Evolutionary conservation across 2,113 vertebrate genomes (phyloP), one percentile per base, ranked within the genome.

Genomic region (Paedocypris sp.): DNA sequence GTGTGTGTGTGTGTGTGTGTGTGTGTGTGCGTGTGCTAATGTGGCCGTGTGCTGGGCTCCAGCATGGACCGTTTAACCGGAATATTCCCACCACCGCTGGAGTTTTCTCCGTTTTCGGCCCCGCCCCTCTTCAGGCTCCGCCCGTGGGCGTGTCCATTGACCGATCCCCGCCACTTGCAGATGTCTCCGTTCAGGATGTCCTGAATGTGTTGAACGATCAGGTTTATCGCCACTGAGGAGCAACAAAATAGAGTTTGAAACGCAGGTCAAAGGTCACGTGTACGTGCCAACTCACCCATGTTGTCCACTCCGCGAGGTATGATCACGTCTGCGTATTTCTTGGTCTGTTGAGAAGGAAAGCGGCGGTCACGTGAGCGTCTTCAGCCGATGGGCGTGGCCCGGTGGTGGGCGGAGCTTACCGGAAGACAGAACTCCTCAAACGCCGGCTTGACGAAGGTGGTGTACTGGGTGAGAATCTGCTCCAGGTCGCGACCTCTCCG

Each of bases 151-250:
- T 90, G 82, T 6, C 88, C 80, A 0, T 87, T 90, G 13, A 83
- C 1, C 0, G 84, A 71, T 0, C 80, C 85, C 0, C 91, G 92
- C 89, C 94, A 94, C 63, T 90, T 97, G 79, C 93, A 94, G 79
- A 97, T 82, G 74, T 95, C 94, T 0, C 93, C 93, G 0, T 80
- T 98, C 1, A 97, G 85, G 53, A 98, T 98, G 79, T 99, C 95
- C 46, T 98, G 95, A 36, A 99, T 99, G 82, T 99, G 94, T 80
- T 99, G 95, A 45, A 99, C 95, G 0, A 99, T 99, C 47, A 98
- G 86, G 82, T 97, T 99, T 71, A 99, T 99, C 31, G 95, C 95
- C 38, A 97, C 95, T 99, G 78, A 2, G 0, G 33, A 25, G 28
- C 39, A 60, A 32, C 13, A 23, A 11, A 38, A 6, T 5, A 25